These are phyloP conservation scores for Frankliniella intonsa DNA, from an alignment of 2,888 invertebrate genomes.

Conservation along the genomic window DNA sequence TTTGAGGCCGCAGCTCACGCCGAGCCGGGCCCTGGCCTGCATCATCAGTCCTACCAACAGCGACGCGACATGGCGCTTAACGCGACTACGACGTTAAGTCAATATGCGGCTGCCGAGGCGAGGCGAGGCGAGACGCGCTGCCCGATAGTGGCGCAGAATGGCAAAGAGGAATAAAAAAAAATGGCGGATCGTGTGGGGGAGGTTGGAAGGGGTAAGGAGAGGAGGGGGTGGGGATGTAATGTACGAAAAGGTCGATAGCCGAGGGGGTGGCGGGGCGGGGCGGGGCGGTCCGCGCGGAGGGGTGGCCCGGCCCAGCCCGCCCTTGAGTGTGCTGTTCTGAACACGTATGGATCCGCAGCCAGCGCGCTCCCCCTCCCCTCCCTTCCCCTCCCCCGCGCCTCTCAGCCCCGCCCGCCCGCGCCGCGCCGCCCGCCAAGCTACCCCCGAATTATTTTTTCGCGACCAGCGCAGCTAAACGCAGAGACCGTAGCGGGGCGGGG, in stretches of 20 bases:
- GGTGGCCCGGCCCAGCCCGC: background rate
- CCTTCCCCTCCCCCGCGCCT: background rate
- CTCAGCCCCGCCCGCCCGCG: background rate
- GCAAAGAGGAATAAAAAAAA: background rate
- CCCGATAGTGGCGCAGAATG: background rate
- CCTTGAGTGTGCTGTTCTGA: background rate
- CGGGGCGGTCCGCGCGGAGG: background rate
- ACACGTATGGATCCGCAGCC: slow-evolving; percentile 9
- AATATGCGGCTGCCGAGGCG: too few species aligned
- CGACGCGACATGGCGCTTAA: too few species aligned
- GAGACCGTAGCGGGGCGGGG: background rate
- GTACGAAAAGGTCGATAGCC: background rate
- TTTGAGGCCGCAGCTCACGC: too few species aligned
- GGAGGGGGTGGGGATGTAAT: slow-evolving; percentile 4
- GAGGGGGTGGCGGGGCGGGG: background rate
- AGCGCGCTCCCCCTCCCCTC: background rate
- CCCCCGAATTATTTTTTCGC: background rate
- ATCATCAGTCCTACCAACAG: too few species aligned
- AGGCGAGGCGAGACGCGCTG: too few species aligned
- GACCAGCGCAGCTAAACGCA: background rate
- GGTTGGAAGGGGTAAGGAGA: background rate
- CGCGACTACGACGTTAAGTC: too few species aligned
- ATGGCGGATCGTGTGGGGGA: background rate
- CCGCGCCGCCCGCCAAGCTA: background rate
- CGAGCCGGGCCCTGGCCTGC: too few species aligned